Evolutionary conservation across 1,140 invertebrate genomes (phyloP), one percentile per base, ranked within the genome.

Genomic region (Popillia japonica): DNA sequence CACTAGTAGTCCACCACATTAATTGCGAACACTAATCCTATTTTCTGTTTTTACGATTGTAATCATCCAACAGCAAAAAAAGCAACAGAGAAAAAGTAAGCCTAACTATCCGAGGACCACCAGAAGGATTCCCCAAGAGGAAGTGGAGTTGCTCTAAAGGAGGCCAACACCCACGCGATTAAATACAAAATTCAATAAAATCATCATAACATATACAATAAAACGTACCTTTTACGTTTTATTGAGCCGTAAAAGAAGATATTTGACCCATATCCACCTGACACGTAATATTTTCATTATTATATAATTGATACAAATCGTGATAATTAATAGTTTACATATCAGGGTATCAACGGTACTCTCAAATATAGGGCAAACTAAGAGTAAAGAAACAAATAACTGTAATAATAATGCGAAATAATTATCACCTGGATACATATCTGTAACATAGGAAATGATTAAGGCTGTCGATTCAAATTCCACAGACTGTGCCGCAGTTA

Each of bases 351-450:
- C 20, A 75, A 75, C 74, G 74, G 74, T 75, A 73, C 9, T 75
- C 23, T 75, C n/a, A 48, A 75, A 75, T 75, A 48, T 75, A 48
- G 74, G 44, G 14, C 41, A 75, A 48, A 75, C 40, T 73, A 40
- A 55, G 20, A 42, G 73, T 78, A 77, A 78, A 61, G 75, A 68
- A 68, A 74, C 76, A 48, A 68, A 82, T 84, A 84, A 84, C 82
- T 80, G 82, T 84, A 84, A 81, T 75, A 81, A 73, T 48, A 78
- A 83, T 83, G 79, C 76, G 40, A 82, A 78, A 2, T 78, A 82
- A 84, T 84, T 84, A 84, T 68, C 83, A 83, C 83, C 64, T 81
- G 20, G 55, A 34, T 23, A 80, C 48, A 79, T 80, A 74, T 80
- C 82, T 82, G 82, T 82, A 80, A 80, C 79, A 78, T 74, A 80